Evolutionary conservation across 2,888 invertebrate genomes (phyloP), one percentile per base, ranked within the genome.

Genomic region (Tachina grossa): DNA sequence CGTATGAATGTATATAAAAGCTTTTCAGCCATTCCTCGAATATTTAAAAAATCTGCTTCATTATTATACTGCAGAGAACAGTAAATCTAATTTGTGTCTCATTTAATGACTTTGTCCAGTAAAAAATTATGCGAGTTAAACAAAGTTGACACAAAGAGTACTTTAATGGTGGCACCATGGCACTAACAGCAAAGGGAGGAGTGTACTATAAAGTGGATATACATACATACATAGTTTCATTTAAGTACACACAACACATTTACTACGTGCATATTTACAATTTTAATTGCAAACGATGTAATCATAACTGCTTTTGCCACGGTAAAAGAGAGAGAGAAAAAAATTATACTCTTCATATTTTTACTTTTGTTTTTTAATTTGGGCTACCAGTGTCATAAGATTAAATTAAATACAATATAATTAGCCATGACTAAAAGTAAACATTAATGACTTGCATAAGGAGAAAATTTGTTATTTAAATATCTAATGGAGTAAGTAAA

Each of bases 31-130:
- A 41, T 1, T 6, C 59, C 51, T 68, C 71, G 59, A 55, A 57
- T 3, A 45, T 43, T 49, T 55, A 9, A 11, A 68, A 75, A 71
- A 71, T 65, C 59, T 49, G 55, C 59, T 79, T 83, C 83, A 72
- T 83, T 83, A 75, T 83, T 61, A 83, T 65, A 85, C 83, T 79
- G 84, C 83, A 77, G 81, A 81, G 81, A 77, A 75, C 71, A 68
- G 86, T 91, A 90, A 91, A 91, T 91, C 91, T 91, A 91, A 91
- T 91, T 91, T 91, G 91, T 89, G 91, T 91, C 90, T 90, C 90
- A 90, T 90, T 90, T 91, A 91, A 89, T 90, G 90, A 90, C 90
- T 91, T 89, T 90, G 90, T 90, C 91, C 90, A 88, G 90, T 83
- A 84, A 83, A 84, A 82, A 88, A 87, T 88, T 88, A 88, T 87